Evolutionary conservation across 2,888 invertebrate genomes (phyloP).

Genomic region (Heliconius cydno): DNA sequence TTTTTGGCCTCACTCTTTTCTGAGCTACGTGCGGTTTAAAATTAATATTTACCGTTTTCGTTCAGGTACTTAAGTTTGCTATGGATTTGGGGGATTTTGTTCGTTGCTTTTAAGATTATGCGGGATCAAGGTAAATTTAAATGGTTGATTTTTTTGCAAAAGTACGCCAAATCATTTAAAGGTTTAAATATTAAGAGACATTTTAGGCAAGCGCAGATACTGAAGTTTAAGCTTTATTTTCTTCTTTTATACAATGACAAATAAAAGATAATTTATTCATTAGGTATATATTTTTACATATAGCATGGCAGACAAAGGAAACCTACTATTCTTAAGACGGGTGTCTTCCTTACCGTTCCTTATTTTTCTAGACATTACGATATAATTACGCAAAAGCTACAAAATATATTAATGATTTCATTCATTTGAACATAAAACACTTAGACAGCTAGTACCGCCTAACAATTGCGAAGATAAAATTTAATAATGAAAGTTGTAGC

Average conservation of each 20-base stretch:
- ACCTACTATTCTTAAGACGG: too few species aligned
- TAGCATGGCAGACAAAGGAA: too few species aligned
- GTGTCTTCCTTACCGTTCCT: background rate
- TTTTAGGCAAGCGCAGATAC: background rate
- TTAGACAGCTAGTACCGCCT: background rate
- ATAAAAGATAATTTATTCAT: background rate
- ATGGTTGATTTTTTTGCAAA: conserved; percentile 26
- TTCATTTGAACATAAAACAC: conserved; percentile 1
- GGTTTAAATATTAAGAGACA: conserved; percentile 3
- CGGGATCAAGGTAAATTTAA: conserved; percentile 29
- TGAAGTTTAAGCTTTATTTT: background rate
- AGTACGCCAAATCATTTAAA: conserved; percentile 14
- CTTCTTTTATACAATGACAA: background rate
- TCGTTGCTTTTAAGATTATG: conserved; percentile 43
- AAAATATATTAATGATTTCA: too few species aligned
- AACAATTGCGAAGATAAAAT: conserved; percentile 16
- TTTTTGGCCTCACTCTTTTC: conserved; percentile 23
- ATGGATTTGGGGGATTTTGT: conserved; percentile 44
- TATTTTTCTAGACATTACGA: too few species aligned
- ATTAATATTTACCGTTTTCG: conserved; percentile 49
- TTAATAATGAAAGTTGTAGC: conserved; percentile 14
- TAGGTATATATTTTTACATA: background rate
- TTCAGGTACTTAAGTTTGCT: conserved; percentile 40
- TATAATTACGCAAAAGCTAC: too few species aligned
- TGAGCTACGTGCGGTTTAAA: conserved; percentile 50